Evolutionary conservation across 1,140 invertebrate species (phyloP).

Genomic region (Aricia agestis): DNA sequence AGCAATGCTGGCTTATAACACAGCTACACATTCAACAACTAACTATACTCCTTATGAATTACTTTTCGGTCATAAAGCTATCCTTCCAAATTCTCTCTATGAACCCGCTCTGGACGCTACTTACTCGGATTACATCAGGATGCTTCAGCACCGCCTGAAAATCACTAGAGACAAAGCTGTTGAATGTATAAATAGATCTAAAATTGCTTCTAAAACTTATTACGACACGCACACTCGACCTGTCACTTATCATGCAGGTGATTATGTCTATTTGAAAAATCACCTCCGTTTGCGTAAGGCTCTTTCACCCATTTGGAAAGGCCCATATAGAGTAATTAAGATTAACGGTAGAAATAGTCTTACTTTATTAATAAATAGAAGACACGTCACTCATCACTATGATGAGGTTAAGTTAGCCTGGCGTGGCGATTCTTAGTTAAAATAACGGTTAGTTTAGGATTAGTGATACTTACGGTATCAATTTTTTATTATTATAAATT

Average conservation of each 20-base stretch:
- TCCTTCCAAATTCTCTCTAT: neutral
- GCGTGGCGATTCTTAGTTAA: slow-evolving; percentile 13
- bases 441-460: neutral
- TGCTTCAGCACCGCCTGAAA: neutral
- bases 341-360: neutral
- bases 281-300: neutral
- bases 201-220: neutral
- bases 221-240: neutral
- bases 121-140: neutral
- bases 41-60: slow-evolving; percentile 1
- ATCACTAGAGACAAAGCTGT: neutral
- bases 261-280: slow-evolving; percentile 2
- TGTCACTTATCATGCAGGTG: neutral
- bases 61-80: neutral
- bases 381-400: slow-evolving; percentile 2
- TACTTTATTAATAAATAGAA: neutral
- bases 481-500: neutral
- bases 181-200: slow-evolving; percentile 2
- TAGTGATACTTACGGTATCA: neutral
- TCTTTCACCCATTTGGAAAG: neutral
- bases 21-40: neutral
- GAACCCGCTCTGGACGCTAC: neutral
- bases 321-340: neutral
- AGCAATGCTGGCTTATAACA: slow-evolving; percentile 2
- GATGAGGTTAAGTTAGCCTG: slow-evolving; percentile 10